These are phyloP conservation scores for Drosophila virilis DNA, from an alignment of 1,140 invertebrate genomes.

Conservation along the genomic window DNA sequence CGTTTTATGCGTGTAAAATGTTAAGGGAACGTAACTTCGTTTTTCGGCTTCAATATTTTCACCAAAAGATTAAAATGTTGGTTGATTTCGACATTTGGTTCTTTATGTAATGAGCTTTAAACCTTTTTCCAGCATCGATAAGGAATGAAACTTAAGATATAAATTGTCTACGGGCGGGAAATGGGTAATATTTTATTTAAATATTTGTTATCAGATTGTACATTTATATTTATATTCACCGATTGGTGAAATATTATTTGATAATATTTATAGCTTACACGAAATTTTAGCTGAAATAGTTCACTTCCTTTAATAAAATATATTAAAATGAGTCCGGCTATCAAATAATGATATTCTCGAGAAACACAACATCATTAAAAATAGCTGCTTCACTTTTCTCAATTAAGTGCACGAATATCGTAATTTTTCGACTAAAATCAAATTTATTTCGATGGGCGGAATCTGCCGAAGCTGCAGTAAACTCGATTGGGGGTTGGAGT, in stretches of 20 bases:
- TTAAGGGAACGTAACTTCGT: too few relatives aligned
- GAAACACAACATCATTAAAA: constrained; percentile 71
- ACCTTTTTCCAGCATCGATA: too few relatives aligned
- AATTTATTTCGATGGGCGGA: constrained; percentile 71
- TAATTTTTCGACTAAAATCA: constrained; percentile 75
- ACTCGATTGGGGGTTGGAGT: not conserved
- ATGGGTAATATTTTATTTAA: too few relatives aligned
- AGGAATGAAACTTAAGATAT: too few relatives aligned
- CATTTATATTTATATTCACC: too few relatives aligned
- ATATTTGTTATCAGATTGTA: too few relatives aligned
- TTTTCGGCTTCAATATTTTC: too few relatives aligned
- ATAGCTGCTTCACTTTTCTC: constrained; percentile 73
- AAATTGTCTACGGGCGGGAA: too few relatives aligned
- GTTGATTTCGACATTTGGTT: too few relatives aligned
- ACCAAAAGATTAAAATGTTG: too few relatives aligned
- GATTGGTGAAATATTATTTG: not conserved
- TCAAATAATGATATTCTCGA: constrained; percentile 1
- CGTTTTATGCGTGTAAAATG: too few relatives aligned
- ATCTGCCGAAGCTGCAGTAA: constrained; percentile 41
- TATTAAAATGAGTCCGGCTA: not conserved
- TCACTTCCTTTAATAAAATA: not conserved
- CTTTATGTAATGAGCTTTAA: too few relatives aligned
- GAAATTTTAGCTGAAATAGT: not conserved
- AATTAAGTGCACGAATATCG: constrained; percentile 68
- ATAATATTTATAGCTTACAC: not conserved